Conservation (phyloP, 2,113 vertebrate species). For the Ellobius talpinus region DNA sequence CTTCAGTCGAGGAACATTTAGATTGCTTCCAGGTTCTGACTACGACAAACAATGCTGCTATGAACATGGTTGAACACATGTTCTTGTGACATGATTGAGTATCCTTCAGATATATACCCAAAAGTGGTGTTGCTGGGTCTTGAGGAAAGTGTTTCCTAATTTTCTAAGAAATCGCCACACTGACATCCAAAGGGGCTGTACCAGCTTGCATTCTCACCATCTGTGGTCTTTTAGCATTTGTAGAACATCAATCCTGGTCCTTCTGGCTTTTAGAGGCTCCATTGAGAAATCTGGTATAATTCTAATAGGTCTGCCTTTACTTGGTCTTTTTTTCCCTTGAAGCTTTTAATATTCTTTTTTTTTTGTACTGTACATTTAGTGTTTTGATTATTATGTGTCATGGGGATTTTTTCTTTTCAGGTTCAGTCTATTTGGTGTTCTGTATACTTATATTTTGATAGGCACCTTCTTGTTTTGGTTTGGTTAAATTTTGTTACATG, state of each 20-base stretch:
- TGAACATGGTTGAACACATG: too few species aligned
- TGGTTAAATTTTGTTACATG: background rate
- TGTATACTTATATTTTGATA: background rate
- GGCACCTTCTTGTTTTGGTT: background rate
- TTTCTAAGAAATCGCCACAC: too few species aligned
- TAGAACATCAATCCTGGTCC: background rate
- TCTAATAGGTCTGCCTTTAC: background rate
- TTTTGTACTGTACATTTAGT: background rate
- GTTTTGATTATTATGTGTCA: background rate
- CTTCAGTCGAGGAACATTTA: too few species aligned
- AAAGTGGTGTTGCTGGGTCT: too few species aligned
- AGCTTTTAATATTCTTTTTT: background rate
- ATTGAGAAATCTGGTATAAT: background rate
- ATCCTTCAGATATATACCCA: too few species aligned
- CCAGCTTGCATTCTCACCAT: too few species aligned
- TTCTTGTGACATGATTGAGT: too few species aligned
- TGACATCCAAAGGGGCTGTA: too few species aligned
- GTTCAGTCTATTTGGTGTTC: background rate
- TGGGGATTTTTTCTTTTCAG: background rate
- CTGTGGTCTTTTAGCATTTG: background rate
- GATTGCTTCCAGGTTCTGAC: too few species aligned
- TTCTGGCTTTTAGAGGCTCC: background rate
- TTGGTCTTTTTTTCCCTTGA: background rate
- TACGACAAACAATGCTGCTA: too few species aligned
- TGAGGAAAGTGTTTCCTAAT: too few species aligned